Evolutionary conservation across 2,888 invertebrate species (phyloP).

Genomic region (Orthosia gothica): DNA sequence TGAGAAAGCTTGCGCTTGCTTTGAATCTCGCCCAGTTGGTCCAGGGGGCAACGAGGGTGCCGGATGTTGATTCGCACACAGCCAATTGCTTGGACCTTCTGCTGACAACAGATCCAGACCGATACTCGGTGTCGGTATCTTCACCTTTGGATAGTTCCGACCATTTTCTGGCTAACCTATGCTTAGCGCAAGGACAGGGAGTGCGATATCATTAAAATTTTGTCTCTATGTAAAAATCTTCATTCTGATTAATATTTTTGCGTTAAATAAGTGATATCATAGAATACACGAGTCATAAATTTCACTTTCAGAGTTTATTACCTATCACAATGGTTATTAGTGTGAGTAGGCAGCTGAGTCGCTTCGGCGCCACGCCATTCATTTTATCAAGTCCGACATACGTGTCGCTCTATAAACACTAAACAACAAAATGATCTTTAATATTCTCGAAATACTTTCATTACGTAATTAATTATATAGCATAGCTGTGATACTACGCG

Average conservation of each 20-base stretch:
- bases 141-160: too few relatives aligned
- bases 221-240: not conserved
- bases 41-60: too few relatives aligned
- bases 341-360: conserved; percentile 65
- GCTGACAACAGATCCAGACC: too few relatives aligned
- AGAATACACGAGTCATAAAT: conserved; percentile 50
- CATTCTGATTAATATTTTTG: not conserved
- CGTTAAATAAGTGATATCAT: conserved; percentile 37
- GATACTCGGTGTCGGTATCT: too few relatives aligned
- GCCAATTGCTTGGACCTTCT: too few relatives aligned
- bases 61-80: too few relatives aligned
- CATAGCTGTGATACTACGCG: conserved; percentile 11
- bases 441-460: conserved; percentile 60
- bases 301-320: conserved; percentile 63
- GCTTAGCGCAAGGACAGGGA: not conserved
- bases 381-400: conserved; percentile 61
- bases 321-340: conserved; percentile 52
- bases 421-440: conserved; percentile 59
- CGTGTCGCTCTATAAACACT: conserved; percentile 46
- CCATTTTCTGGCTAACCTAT: too few relatives aligned
- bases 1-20: too few relatives aligned
- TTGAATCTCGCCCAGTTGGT: too few relatives aligned
- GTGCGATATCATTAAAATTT: not conserved
- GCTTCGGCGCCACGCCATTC: conserved; percentile 70
- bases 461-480: conserved; percentile 41